Evolutionary conservation across 23 tunicate species (phyloP).

Genomic region (Oikopleura dioica): DNA sequence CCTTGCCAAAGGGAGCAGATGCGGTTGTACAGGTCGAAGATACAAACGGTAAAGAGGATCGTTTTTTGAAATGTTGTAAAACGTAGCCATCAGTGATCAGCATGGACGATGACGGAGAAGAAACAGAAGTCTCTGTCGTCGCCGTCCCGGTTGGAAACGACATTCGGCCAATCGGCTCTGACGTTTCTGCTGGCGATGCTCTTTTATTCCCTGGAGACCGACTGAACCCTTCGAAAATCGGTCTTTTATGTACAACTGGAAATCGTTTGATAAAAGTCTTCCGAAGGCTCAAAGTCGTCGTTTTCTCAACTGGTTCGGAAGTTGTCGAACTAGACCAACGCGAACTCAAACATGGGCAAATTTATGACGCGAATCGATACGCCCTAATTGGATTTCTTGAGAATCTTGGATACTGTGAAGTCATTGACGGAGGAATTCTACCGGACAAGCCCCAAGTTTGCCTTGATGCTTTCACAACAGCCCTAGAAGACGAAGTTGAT

Average conservation of each 20-base stretch:
- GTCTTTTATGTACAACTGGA: constrained; percentile 46
- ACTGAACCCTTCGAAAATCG: constrained; percentile 50
- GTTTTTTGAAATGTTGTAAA: too few species aligned
- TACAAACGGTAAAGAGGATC: constrained; percentile 30
- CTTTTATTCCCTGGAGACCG: constrained; percentile 30
- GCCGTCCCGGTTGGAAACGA: constrained; percentile 25
- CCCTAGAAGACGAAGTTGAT: constrained; percentile 26
- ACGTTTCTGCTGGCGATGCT: constrained; percentile 42
- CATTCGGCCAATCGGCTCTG: constrained; percentile 55
- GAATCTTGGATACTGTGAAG: constrained; percentile 22
- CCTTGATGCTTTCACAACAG: neutral
- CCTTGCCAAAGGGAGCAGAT: constrained; percentile 54
- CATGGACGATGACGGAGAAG: neutral
- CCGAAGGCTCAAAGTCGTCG: constrained; percentile 33
- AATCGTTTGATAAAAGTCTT: constrained; percentile 28
- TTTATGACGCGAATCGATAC: constrained; percentile 62
- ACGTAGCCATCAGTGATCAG: neutral
- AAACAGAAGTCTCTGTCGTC: neutral
- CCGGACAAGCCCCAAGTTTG: constrained; percentile 37
- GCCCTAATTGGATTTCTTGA: constrained; percentile 25
- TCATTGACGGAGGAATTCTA: constrained; percentile 50
- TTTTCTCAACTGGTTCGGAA: constrained; percentile 86
- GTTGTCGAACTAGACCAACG: constrained; percentile 33
- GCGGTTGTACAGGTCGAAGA: constrained; percentile 86
- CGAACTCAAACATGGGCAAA: constrained; percentile 43